These are phyloP conservation scores for Lanistes nyassanus DNA, from an alignment of 1,140 invertebrate species.

Conservation along the genomic window DNA sequence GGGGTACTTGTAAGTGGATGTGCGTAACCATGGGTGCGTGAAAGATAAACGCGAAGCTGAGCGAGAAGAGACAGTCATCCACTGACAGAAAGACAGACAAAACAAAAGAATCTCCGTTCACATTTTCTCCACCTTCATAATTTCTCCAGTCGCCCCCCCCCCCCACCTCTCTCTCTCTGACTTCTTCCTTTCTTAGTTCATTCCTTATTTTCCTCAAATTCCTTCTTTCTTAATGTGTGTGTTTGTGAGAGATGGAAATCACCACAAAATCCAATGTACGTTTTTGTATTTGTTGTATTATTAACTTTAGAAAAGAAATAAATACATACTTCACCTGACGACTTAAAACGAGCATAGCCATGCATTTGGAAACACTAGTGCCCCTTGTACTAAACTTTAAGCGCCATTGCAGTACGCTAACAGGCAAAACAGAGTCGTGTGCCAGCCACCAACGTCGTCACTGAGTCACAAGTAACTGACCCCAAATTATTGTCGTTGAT, in stretches of 20 bases:
- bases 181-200: not conserved
- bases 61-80: not conserved
- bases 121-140: not conserved
- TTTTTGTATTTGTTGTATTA: no score
- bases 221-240: not conserved
- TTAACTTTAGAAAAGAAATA: no score
- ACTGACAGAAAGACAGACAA: not conserved
- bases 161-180: not conserved
- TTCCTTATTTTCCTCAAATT: not conserved
- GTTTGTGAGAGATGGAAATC: not conserved
- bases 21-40: not conserved
- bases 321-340: no score
- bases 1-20: not conserved
- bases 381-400: no score
- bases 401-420: no score
- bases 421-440: no score
- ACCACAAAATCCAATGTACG: no score
- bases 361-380: no score
- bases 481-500: no score
- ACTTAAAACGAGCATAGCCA: no score
- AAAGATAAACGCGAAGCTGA: not conserved
- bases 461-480: no score
- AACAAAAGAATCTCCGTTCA: not conserved
- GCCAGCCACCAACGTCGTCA: no score
- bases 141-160: slow-evolving; percentile 1